Evolutionary conservation across 2,797 vertebrate genomes (phyloP).

Genomic region (Orestias chungarensis): DNA sequence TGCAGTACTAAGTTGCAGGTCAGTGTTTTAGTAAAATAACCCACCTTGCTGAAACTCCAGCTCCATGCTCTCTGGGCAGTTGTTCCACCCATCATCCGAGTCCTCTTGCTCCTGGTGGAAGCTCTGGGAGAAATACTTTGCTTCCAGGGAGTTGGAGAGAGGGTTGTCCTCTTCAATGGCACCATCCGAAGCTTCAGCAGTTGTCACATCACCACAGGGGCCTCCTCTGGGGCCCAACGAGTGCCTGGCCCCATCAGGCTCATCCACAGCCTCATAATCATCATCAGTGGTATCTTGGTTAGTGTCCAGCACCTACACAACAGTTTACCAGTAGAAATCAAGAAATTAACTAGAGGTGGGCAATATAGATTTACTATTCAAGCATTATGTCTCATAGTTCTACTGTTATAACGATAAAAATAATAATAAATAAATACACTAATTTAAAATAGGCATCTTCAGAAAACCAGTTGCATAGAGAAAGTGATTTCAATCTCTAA

Average conservation of each 20-base stretch:
- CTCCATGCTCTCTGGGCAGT: slow-evolving; percentile 63
- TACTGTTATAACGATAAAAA: too few species aligned
- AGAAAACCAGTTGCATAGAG: too few species aligned
- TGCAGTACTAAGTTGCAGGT: background rate
- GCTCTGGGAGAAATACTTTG: slow-evolving; percentile 84
- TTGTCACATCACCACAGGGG: slow-evolving; percentile 56
- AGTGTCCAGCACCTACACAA: background rate
- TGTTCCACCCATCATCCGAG: slow-evolving; percentile 72
- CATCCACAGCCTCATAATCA: slow-evolving; percentile 55
- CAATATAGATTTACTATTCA: too few species aligned
- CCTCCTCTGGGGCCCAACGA: slow-evolving; percentile 62
- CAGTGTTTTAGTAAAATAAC: background rate
- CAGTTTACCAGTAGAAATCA: background rate
- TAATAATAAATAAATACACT: too few species aligned
- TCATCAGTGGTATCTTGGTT: slow-evolving; percentile 10
- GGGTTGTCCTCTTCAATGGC: slow-evolving; percentile 57
- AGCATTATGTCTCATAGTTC: too few species aligned
- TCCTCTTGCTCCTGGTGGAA: slow-evolving; percentile 68
- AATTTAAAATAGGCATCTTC: too few species aligned
- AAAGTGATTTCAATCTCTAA: too few species aligned
- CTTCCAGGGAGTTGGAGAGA: slow-evolving; percentile 73
- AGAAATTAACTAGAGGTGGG: too few species aligned
- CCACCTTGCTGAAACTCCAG: slow-evolving; percentile 75
- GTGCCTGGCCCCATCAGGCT: slow-evolving; percentile 52
- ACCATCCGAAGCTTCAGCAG: slow-evolving; percentile 45